phyloP scores from a whole-genome alignment of 1,140 invertebrate species.

The Bilobella aurantiaca region DNA sequence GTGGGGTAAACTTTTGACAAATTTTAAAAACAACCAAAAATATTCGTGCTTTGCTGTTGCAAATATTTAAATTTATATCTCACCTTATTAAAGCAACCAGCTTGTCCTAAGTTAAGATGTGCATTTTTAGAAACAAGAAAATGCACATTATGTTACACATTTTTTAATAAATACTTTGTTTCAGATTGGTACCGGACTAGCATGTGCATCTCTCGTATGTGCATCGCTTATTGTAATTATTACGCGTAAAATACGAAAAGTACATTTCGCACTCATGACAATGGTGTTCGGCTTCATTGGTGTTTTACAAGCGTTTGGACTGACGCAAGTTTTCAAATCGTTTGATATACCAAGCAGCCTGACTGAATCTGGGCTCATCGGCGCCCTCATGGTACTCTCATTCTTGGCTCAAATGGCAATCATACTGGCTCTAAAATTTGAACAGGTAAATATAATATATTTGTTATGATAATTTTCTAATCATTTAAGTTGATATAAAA shows the following conservation, averaged over 20 bases:
- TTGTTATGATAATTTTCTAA: not conserved
- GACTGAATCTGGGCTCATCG: constrained; percentile 10
- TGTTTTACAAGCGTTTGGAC: constrained; percentile 15
- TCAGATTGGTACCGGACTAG: constrained; percentile 31
- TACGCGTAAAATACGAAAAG: constrained; percentile 26
- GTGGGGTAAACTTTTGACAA: too few species aligned
- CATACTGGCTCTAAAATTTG: constrained; percentile 29
- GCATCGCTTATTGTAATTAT: constrained; percentile 24
- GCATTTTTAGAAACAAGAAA: too few species aligned
- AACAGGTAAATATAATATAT: constrained; percentile 14
- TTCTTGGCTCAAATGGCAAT: constrained; percentile 29
- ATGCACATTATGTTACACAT: too few species aligned
- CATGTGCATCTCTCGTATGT: constrained; percentile 27
- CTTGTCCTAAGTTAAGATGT: too few species aligned
- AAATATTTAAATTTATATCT: not conserved
- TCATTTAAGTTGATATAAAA: too few species aligned
- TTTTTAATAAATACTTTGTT: constrained; percentile 6
- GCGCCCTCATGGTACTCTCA: constrained; percentile 12
- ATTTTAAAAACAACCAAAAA: too few species aligned
- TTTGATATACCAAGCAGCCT: constrained; percentile 10
- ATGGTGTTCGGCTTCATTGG: constrained; percentile 29
- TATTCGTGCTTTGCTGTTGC: too few species aligned
- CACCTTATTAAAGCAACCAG: too few species aligned
- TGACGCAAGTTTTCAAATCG: constrained; percentile 8
- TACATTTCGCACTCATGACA: constrained; percentile 32